Evolutionary conservation across 2,888 invertebrate species (phyloP), one percentile per base, ranked within the genome.

Genomic region (Glyphotaelius pellucidus): DNA sequence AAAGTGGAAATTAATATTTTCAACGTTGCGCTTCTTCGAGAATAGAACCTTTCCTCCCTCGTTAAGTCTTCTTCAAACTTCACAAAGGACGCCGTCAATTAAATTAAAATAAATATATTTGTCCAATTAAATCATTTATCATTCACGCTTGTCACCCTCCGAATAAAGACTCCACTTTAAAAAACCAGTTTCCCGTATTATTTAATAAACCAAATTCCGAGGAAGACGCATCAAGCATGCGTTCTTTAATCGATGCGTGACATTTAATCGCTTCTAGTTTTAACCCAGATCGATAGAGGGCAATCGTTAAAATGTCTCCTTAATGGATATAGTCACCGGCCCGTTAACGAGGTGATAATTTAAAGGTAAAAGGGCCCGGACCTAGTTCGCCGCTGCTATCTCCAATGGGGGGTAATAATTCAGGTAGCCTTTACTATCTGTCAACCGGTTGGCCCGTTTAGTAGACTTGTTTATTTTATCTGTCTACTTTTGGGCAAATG

Each of bases 331-430:
- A 42, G 90, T 52, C 91, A 87, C 90, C 84, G 81, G 88, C 38
- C 52, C 30, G 90, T 80, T 92, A 92, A 92, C 92, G 92, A 92
- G 84, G 92, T 91, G 92, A 92, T 92, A 92, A 92, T 91, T 92
- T 92, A 92, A 92, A 92, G 90, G 52, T 79, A 67, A 19, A 83
- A 67, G 47, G 32, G 31, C 88, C 4, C 32, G 52, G 87, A 42
- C 87, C 87, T 85, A 88, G 80, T 52, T 38, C 80, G 47, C 47
- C 38, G 80, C 80, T 80, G 42, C 38, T 89, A 89, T 89, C 89
- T 89, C 31, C 42, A 32, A 80, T 52, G 91, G 91, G 85, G 67
- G 87, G 42, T 90, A 35, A 92, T 92, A 92, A 92, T 83, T 92
- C 92, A 92, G 92, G 91, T 92, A 88, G 91, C 87, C 90, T 31